These are phyloP conservation scores for Gila robusta DNA, from an alignment of 2,797 vertebrate species.

Conservation along the genomic window DNA sequence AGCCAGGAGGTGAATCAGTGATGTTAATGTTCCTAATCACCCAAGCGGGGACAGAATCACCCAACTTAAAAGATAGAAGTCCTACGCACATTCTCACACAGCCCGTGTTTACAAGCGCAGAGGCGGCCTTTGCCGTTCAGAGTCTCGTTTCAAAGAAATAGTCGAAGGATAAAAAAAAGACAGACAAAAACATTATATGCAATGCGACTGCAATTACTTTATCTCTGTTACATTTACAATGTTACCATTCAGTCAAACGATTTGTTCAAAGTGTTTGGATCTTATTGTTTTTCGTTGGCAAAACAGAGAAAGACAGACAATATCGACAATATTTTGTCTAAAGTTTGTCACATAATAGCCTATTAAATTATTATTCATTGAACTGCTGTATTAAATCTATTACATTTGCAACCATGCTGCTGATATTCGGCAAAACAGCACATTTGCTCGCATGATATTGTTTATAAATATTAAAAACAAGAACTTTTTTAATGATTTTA, in stretches of 20 bases:
- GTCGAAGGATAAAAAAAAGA: no score
- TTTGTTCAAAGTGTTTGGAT: no score
- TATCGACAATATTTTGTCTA: background rate
- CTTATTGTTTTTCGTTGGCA: no score
- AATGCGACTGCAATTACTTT: no score
- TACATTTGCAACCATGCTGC: background rate
- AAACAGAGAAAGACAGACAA: no score
- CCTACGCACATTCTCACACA: background rate
- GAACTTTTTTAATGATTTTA: background rate
- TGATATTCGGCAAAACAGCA: background rate
- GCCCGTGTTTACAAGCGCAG: background rate
- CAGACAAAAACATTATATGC: no score
- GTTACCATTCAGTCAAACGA: no score
- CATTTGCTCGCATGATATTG: background rate
- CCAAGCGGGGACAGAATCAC: background rate
- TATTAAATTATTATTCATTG: background rate
- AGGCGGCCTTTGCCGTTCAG: background rate
- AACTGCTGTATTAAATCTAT: background rate
- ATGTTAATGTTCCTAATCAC: background rate
- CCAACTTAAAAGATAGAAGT: background rate
- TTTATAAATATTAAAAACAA: background rate
- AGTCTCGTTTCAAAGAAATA: background rate
- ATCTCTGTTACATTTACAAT: no score
- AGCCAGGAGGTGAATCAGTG: background rate
- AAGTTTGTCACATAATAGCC: background rate